Conservation (phyloP, 64 coral and sea anemone genomes). For the Montipora foliosa region DNA sequence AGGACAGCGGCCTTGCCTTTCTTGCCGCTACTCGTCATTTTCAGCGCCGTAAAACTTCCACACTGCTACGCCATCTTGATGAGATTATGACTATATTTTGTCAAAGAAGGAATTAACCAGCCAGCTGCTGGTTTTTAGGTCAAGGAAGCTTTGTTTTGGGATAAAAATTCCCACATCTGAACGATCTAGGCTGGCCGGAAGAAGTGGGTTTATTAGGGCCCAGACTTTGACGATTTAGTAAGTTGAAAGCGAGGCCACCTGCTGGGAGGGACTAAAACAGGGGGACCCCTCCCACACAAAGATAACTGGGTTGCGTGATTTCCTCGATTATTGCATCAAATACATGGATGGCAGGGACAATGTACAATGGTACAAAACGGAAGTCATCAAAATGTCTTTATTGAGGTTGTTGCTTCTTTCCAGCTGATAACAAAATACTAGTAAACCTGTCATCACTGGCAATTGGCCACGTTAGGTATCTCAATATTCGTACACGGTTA, state of each 20-base stretch:
- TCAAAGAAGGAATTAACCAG: constrained; percentile 20
- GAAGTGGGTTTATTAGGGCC: background rate
- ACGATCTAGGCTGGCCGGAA: background rate
- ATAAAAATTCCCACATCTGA: constrained; percentile 9
- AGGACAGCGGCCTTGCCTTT: constrained; percentile 61
- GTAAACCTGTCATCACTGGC: too few species aligned
- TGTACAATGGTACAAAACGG: too few species aligned
- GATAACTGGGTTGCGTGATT: too few species aligned
- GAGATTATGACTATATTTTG: background rate
- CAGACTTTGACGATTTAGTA: background rate
- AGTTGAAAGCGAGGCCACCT: constrained; percentile 12
- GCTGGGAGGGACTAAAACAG: too few species aligned
- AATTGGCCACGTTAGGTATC: too few species aligned
- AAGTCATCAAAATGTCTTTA: too few species aligned
- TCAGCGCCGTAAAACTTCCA: background rate
- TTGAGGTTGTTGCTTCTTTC: too few species aligned
- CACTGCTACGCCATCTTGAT: constrained; percentile 15
- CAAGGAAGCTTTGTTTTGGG: constrained; percentile 47
- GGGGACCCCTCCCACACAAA: too few species aligned
- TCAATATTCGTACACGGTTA: too few species aligned
- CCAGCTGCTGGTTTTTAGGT: background rate
- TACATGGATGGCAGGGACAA: too few species aligned
- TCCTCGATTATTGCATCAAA: background rate
- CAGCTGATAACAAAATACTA: too few species aligned
- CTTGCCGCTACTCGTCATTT: constrained; percentile 42